Conservation (phyloP, 2,113 vertebrate species). For the Lonchura striata region DNA sequence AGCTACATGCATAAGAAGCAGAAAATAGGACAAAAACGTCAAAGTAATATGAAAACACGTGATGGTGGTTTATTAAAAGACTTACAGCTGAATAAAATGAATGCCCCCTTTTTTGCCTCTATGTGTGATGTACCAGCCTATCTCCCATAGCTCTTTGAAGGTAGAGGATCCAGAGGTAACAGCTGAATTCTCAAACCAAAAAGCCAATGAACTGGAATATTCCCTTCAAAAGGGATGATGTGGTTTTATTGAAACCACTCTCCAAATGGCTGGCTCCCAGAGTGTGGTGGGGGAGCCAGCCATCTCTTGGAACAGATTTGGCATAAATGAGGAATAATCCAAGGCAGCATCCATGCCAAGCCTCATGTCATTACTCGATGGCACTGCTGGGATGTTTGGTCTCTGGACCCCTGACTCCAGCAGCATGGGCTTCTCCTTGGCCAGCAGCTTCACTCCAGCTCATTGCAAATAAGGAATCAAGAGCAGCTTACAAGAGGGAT, state of each 20-base stretch:
- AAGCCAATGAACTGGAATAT: conserved; percentile 39
- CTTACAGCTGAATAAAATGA: conserved; percentile 36
- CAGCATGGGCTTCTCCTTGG: not conserved
- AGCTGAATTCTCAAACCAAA: conserved; percentile 55
- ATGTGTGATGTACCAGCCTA: not conserved
- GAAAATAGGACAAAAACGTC: not conserved
- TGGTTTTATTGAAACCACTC: not conserved
- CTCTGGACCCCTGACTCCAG: not conserved
- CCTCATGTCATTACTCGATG: not conserved
- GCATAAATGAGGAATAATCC: conserved; percentile 11
- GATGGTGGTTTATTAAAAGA: conserved; percentile 29
- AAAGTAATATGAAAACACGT: not conserved
- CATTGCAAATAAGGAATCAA: not conserved
- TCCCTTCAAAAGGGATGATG: conserved; percentile 19
- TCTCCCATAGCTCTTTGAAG: not conserved
- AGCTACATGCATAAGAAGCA: conserved; percentile 11
- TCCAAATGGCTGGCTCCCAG: conserved; percentile 17
- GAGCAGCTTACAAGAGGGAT: not conserved
- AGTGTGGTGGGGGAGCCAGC: not conserved
- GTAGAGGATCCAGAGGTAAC: conserved; percentile 41
- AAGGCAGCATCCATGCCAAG: not conserved
- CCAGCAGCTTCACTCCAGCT: not conserved
- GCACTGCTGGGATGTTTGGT: not conserved
- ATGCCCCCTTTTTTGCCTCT: not conserved
- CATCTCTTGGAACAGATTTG: conserved; percentile 16